Evolutionary conservation across 2,113 vertebrate species (phyloP).

Genomic region (Heliornis fulica): DNA sequence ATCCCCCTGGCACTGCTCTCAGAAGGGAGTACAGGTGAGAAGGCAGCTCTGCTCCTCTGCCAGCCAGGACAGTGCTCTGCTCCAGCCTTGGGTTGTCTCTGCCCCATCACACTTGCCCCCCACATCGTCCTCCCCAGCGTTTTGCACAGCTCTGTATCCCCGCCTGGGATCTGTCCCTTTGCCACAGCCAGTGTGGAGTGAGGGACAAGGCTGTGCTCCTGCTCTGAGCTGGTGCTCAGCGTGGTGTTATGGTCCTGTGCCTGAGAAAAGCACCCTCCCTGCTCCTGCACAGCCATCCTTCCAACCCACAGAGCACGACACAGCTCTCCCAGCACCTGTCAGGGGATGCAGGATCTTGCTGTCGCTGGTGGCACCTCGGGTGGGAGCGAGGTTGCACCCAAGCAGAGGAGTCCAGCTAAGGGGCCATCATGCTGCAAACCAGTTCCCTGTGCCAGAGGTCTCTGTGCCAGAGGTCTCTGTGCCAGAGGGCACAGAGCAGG

Average conservation of each 20-base stretch:
- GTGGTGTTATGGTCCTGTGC: not conserved
- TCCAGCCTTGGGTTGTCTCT: not conserved
- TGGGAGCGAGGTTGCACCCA: not conserved
- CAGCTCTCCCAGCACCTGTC: not conserved
- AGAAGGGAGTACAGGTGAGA: conserved; percentile 79
- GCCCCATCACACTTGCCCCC: not conserved
- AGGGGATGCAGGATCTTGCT: not conserved
- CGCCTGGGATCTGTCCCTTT: not conserved
- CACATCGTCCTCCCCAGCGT: not conserved
- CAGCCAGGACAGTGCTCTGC: not conserved
- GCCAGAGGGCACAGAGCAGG: too few relatives aligned
- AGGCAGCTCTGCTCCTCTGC: not conserved
- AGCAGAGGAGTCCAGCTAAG: not conserved
- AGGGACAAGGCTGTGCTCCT: not conserved
- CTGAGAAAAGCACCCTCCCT: not conserved
- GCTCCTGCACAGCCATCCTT: not conserved
- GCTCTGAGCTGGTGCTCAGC: not conserved
- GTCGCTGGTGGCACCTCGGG: not conserved
- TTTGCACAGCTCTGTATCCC: not conserved
- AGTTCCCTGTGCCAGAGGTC: not conserved
- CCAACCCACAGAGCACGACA: not conserved
- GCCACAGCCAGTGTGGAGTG: not conserved
- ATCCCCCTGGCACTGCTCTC: conserved; percentile 52
- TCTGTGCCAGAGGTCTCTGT: too few relatives aligned
- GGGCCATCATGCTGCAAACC: not conserved